Percentiles rank a stretch among this genome's conserved stretches.
phyloP scores from a whole-genome alignment of 2,113 vertebrate genomes.

The Zosterops hypoxanthus region DNA sequence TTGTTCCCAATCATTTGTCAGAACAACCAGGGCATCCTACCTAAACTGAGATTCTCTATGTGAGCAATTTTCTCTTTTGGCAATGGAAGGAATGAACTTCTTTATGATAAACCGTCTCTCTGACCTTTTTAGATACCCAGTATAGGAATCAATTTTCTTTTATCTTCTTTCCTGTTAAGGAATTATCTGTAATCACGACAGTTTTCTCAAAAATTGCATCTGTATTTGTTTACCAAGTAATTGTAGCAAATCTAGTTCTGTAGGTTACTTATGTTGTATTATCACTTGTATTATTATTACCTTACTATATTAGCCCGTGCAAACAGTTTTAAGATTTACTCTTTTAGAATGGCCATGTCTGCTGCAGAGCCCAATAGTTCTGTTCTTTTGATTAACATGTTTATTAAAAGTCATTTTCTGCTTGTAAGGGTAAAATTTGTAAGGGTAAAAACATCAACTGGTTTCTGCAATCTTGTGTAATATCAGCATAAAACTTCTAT shows the following conservation, averaged over 20 bases:
- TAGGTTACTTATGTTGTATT: background rate
- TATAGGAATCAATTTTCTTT: background rate
- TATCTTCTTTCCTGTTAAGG: background rate
- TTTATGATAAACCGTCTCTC: background rate
- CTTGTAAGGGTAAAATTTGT: background rate
- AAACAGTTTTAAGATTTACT: background rate
- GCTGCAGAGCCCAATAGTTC: accelerated
- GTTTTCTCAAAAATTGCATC: background rate
- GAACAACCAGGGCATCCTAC: background rate
- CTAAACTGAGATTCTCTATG: background rate
- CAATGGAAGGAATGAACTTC: background rate
- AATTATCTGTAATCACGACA: background rate
- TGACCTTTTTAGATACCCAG: background rate
- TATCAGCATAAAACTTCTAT: background rate
- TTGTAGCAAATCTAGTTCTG: background rate
- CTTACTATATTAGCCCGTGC: background rate
- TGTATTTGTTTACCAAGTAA: background rate
- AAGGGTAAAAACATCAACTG: background rate
- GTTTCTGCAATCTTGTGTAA: background rate
- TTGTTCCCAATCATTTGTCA: background rate
- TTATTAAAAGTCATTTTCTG: background rate
- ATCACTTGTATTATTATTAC: background rate
- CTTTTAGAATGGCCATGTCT: background rate
- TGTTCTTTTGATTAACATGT: background rate
- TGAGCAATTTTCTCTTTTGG: background rate